Evolutionary conservation across 2,888 invertebrate species (phyloP).

Genomic region (Heliconius cydno): DNA sequence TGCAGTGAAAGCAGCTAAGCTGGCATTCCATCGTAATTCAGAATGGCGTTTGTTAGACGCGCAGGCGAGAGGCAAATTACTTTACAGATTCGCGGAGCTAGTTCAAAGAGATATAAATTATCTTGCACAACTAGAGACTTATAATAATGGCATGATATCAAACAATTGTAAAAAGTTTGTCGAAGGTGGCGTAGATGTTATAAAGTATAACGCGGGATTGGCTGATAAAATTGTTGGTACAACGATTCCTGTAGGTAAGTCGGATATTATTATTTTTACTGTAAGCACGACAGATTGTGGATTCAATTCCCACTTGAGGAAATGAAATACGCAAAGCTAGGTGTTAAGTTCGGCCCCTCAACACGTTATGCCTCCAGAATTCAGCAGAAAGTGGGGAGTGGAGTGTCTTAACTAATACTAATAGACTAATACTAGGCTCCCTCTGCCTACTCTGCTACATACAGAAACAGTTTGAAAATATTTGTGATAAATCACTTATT

Average conservation of each 20-base stretch:
- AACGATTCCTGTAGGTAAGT: slow-evolving; percentile 84
- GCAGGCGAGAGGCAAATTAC: slow-evolving; percentile 87
- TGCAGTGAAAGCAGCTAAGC: slow-evolving; percentile 89
- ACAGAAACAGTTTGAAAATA: too few species aligned
- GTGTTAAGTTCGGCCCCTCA: too few species aligned
- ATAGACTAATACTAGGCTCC: too few species aligned
- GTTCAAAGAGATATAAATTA: slow-evolving; percentile 89
- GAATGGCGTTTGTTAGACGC: slow-evolving; percentile 93
- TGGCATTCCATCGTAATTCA: slow-evolving; percentile 87
- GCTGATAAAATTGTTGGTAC: slow-evolving; percentile 93
- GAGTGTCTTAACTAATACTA: too few species aligned
- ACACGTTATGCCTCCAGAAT: too few species aligned
- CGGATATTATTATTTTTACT: not conserved
- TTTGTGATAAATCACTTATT: too few species aligned
- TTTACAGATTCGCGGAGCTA: slow-evolving; percentile 90
- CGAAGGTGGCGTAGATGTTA: slow-evolving; percentile 70
- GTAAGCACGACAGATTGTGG: too few species aligned
- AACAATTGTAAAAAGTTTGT: slow-evolving; percentile 81
- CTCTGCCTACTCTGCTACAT: too few species aligned
- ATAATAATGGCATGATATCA: slow-evolving; percentile 95
- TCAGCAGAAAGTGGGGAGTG: too few species aligned
- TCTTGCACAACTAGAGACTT: slow-evolving; percentile 92
- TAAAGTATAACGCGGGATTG: slow-evolving; percentile 93
- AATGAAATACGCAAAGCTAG: too few species aligned
- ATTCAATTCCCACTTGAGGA: too few species aligned